Conservation (phyloP, 2,113 vertebrate species). For the Polypterus bichir region DNA sequence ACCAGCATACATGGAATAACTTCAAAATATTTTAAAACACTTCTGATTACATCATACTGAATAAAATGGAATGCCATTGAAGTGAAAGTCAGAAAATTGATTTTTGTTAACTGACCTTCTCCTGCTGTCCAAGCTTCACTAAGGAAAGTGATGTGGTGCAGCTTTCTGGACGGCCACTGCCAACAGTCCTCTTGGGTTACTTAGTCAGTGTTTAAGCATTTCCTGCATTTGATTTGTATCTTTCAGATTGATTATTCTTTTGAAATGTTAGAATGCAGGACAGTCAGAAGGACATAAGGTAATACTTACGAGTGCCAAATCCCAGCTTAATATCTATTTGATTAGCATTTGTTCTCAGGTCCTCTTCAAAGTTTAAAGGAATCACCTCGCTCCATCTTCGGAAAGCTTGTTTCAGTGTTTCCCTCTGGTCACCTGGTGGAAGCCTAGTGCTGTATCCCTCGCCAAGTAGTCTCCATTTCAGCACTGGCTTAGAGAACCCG, state of each 20-base stretch:
- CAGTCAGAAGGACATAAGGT: background rate
- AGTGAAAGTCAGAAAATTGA: too few species aligned
- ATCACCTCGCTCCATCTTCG: conserved; percentile 26
- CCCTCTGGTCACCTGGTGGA: conserved; percentile 15
- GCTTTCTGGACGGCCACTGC: too few species aligned
- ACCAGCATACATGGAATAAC: too few species aligned
- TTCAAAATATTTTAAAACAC: background rate
- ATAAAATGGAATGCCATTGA: background rate
- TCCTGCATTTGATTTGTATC: too few species aligned
- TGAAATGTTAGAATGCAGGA: too few species aligned
- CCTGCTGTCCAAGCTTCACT: too few species aligned
- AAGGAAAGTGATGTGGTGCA: too few species aligned
- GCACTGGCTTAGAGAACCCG: conserved; percentile 13
- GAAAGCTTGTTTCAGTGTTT: conserved; percentile 16
- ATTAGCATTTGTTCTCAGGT: conserved; percentile 9
- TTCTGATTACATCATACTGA: background rate
- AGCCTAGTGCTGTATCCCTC: conserved; percentile 24
- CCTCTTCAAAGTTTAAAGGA: conserved; percentile 21
- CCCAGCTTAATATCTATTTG: conserved; percentile 24
- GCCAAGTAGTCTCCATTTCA: conserved; percentile 24
- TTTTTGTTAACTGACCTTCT: too few species aligned
- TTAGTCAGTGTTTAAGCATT: too few species aligned
- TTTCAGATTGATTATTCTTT: too few species aligned
- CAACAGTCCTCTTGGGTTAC: too few species aligned
- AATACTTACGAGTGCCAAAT: conserved; percentile 22